Conservation (phyloP, 1,140 invertebrate species). For the Bradynema listronoti region DNA sequence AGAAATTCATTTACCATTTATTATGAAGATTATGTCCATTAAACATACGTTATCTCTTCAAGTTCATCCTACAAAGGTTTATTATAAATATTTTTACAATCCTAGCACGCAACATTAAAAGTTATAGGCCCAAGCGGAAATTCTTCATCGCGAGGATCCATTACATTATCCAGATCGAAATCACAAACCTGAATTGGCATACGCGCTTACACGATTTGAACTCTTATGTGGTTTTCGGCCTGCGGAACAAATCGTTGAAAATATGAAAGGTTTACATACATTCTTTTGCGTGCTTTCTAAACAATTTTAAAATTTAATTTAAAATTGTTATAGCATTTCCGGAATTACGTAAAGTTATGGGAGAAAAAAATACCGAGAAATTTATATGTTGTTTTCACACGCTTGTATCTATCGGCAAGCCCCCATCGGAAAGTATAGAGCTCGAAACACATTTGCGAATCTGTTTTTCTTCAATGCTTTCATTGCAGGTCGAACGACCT, state of each 20-base stretch:
- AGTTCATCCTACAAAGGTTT: constrained; percentile 92
- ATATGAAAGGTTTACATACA: constrained; percentile 39
- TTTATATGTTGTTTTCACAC: no score
- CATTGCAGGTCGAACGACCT: constrained; percentile 23
- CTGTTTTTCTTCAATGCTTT: constrained; percentile 34
- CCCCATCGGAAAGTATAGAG: constrained; percentile 10
- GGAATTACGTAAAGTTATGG: constrained; percentile 46
- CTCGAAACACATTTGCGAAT: constrained; percentile 26
- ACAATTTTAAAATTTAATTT: constrained; percentile 9
- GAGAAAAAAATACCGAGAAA: constrained; percentile 28
- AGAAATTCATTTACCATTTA: constrained; percentile 70
- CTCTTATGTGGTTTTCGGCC: constrained; percentile 89
- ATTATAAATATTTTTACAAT: no score
- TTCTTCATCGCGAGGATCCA: constrained; percentile 71
- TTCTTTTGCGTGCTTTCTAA: neutral
- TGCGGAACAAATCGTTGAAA: constrained; percentile 67
- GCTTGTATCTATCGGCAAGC: constrained; percentile 2
- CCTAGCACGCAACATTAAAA: no score
- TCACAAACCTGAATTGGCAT: constrained; percentile 95
- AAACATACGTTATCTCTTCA: constrained; percentile 88
- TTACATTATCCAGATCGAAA: constrained; percentile 90
- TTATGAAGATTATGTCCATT: constrained; percentile 88
- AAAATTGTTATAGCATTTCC: constrained; percentile 46
- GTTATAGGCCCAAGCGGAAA: constrained; percentile 71
- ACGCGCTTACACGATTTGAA: constrained; percentile 85